Percentiles rank a stretch among this genome's conserved stretches.
These are phyloP conservation scores for Hemichromis elongatus DNA, from an alignment of 2,113 vertebrate genomes.

Conservation along the genomic window DNA sequence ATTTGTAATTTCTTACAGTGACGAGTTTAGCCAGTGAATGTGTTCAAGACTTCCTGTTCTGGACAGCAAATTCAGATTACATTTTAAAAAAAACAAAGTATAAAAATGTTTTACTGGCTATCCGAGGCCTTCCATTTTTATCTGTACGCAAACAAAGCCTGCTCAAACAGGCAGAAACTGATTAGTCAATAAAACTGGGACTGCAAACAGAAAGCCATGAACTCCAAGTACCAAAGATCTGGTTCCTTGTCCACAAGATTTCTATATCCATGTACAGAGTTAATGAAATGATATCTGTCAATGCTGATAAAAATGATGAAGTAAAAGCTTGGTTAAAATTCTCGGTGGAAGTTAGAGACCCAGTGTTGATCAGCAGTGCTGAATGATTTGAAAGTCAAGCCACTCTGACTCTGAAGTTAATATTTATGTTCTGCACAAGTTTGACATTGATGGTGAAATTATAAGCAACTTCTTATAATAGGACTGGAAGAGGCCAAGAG, in stretches of 20 bases:
- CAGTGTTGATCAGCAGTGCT: background rate
- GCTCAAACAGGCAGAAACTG: background rate
- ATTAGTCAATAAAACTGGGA: background rate
- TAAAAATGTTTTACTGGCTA: background rate
- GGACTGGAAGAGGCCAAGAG: background rate
- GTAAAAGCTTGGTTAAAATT: background rate
- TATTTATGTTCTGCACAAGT: background rate
- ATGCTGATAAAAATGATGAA: background rate
- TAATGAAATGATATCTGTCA: background rate
- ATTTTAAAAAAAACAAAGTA: background rate
- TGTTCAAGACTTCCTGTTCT: accelerated
- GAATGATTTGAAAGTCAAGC: background rate
- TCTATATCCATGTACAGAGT: background rate
- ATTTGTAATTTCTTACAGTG: background rate
- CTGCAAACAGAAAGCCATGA: background rate
- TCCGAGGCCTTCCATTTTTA: background rate
- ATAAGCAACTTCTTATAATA: background rate
- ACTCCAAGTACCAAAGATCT: background rate
- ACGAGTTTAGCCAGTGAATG: background rate
- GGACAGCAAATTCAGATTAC: accelerated
- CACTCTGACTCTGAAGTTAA: background rate
- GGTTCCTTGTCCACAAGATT: background rate
- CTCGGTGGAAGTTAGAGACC: accelerated
- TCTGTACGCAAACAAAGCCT: background rate
- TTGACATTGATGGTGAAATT: too few relatives aligned